These are phyloP conservation scores for Mus minutoides DNA, from an alignment of 2,797 vertebrate genomes.

Conservation along the genomic window DNA sequence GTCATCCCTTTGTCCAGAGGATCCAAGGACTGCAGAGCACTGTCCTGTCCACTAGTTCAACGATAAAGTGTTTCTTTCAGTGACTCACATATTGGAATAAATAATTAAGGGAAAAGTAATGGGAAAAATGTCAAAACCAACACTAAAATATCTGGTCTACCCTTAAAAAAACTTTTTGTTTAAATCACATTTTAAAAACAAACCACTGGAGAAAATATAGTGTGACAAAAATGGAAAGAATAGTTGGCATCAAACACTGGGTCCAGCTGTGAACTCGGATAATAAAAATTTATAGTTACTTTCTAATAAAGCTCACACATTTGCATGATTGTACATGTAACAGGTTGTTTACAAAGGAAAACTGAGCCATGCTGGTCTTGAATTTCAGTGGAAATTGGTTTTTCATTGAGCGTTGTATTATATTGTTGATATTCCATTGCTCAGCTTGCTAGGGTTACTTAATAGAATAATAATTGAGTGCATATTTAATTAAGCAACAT, in stretches of 20 bases:
- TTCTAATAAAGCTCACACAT: constrained; percentile 50
- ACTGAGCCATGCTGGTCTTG: constrained; percentile 34
- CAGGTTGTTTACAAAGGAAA: constrained; percentile 50
- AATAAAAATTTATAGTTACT: constrained; percentile 53
- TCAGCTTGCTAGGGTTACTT: constrained; percentile 41
- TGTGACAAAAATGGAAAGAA: constrained; percentile 23
- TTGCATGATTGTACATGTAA: constrained; percentile 6
- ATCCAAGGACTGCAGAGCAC: constrained; percentile 33
- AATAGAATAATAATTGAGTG: constrained; percentile 52
- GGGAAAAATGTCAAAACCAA: constrained; percentile 24
- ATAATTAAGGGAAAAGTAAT: constrained; percentile 54
- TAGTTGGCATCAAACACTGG: constrained; percentile 26
- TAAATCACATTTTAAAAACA: constrained; percentile 58
- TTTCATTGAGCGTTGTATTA: constrained; percentile 33
- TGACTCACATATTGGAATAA: constrained; percentile 52
- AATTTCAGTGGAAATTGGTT: constrained; percentile 55
- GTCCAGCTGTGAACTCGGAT: constrained; percentile 53
- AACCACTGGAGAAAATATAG: constrained; percentile 48
- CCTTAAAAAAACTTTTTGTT: constrained; percentile 13
- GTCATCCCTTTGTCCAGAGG: constrained; percentile 55
- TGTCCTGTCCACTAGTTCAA: not conserved
- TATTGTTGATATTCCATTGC: constrained; percentile 34
- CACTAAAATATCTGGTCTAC: constrained; percentile 46
- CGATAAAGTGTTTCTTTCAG: constrained; percentile 15
- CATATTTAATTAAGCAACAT: constrained; percentile 45